phyloP scores from a whole-genome alignment of 2,888 invertebrate genomes.

The Anagyrus pseudococci region DNA sequence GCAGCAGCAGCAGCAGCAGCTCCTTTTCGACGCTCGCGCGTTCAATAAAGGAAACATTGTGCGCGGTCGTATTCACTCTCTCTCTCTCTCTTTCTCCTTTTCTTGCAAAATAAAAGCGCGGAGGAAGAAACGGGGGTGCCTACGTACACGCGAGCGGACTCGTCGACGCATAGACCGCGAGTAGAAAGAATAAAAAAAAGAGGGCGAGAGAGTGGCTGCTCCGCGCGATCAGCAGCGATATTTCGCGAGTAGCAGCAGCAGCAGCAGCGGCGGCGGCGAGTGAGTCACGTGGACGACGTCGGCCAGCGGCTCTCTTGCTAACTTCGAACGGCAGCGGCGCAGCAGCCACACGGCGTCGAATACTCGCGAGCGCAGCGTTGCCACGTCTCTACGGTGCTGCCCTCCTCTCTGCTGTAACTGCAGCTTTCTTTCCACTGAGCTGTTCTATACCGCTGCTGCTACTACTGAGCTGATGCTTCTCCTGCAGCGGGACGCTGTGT shows the following conservation, averaged over 20 bases:
- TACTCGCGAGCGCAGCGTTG: conserved; percentile 18
- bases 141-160: too few species aligned
- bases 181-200: too few species aligned
- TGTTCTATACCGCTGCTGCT: conserved; percentile 1
- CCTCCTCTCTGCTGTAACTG: neutral
- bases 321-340: conserved; percentile 40
- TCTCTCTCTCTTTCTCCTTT: too few species aligned
- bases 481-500: neutral
- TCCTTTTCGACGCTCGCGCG: neutral
- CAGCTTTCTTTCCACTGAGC: conserved; percentile 20
- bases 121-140: too few species aligned
- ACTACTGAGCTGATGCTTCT: conserved; percentile 19
- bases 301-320: too few species aligned
- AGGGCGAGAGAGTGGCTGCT: too few species aligned
- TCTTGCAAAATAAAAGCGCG: too few species aligned
- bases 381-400: conserved; percentile 10
- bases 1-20: neutral
- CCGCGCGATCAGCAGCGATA: too few species aligned
- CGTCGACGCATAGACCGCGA: too few species aligned
- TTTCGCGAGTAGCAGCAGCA: neutral
- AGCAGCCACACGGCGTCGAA: conserved; percentile 4
- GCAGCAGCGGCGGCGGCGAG: conserved; percentile 34
- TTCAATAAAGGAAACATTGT: too few species aligned
- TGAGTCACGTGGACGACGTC: conserved; percentile 57
- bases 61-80: too few species aligned